Percentiles rank a stretch among this genome's conserved stretches.
phyloP scores from a whole-genome alignment of 2,113 vertebrate species.

The Xenopus laevis region DNA sequence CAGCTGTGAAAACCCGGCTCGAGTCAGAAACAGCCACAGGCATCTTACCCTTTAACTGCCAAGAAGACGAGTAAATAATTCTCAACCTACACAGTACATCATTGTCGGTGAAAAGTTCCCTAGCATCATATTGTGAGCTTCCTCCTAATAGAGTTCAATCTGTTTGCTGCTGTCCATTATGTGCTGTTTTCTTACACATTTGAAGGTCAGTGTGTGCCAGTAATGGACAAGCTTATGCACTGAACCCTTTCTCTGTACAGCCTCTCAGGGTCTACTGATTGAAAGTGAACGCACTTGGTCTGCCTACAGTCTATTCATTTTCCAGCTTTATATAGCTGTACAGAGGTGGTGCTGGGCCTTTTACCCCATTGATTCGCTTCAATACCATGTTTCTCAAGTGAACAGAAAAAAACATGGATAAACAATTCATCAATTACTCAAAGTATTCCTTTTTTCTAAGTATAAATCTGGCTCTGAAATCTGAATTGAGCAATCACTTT shows the following conservation, averaged over 20 bases:
- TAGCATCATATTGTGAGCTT: neutral
- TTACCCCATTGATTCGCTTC: neutral
- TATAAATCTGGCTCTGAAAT: too few species aligned
- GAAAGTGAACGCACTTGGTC: too few species aligned
- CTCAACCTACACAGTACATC: neutral
- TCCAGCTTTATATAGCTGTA: neutral
- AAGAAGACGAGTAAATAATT: neutral
- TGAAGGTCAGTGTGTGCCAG: neutral
- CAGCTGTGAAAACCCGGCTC: conserved; percentile 12
- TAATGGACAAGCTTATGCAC: neutral
- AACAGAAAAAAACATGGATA: too few species aligned
- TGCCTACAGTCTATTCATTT: neutral
- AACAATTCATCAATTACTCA: too few species aligned
- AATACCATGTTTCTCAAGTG: neutral
- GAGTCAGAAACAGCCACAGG: conserved; percentile 10
- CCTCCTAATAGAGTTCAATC: neutral
- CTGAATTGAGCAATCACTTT: too few species aligned
- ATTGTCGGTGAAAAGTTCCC: neutral
- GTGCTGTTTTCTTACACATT: conserved; percentile 11
- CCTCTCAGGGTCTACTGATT: conserved; percentile 21
- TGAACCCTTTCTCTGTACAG: neutral
- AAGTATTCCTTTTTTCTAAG: too few species aligned
- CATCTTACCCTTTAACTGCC: neutral
- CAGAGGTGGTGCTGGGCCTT: neutral
- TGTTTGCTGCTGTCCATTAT: conserved; percentile 2